Evolutionary conservation across 1,140 invertebrate species (phyloP).

Genomic region (Bombus turneri): DNA sequence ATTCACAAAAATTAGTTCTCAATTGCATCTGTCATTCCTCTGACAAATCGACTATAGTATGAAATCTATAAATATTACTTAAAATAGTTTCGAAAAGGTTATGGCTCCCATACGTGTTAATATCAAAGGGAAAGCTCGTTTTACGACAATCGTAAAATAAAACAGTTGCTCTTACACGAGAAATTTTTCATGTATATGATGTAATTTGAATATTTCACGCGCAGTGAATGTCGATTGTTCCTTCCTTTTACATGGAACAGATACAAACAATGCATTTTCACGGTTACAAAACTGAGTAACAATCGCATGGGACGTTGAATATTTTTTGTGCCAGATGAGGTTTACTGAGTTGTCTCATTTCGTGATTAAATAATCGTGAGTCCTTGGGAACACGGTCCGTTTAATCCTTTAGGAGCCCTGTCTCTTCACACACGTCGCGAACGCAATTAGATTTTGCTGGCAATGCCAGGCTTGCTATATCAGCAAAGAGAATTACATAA

Average conservation of each 20-base stretch:
- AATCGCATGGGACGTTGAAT: neutral
- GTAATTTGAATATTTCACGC: neutral
- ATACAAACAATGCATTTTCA: neutral
- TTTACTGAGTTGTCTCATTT: neutral
- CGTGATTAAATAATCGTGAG: neutral
- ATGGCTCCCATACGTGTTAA: too few species aligned
- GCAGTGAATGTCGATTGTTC: neutral
- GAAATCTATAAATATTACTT: neutral
- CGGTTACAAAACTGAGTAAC: neutral
- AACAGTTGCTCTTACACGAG: too few species aligned
- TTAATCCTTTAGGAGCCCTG: conserved; percentile 1
- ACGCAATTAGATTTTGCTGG: conserved; percentile 7
- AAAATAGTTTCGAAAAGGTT: neutral
- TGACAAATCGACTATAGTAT: neutral
- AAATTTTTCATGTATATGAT: neutral
- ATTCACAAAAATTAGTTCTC: neutral
- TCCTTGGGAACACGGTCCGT: conserved; percentile 3
- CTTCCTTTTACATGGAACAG: neutral
- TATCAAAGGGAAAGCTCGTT: neutral
- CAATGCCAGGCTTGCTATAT: neutral
- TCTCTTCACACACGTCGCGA: neutral
- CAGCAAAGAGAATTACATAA: conserved; percentile 20
- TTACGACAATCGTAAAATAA: neutral
- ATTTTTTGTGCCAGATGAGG: neutral
- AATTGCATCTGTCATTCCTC: neutral